Conservation (phyloP, 1,140 invertebrate genomes). For the Megalonaias nervosa region DNA sequence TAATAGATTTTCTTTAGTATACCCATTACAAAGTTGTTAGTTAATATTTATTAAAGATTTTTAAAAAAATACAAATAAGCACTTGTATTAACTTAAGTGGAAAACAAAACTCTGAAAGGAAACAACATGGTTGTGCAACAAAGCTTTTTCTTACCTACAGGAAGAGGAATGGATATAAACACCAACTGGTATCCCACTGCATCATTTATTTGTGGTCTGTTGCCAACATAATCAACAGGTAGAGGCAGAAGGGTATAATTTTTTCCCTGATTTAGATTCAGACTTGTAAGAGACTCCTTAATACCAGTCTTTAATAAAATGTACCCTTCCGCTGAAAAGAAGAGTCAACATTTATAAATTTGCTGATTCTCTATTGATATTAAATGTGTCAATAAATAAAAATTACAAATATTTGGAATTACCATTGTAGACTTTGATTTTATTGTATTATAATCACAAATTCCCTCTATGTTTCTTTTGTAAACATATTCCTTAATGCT, state of each 20-base stretch:
- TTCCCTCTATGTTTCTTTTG: not conserved
- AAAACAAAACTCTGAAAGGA: too few relatives aligned
- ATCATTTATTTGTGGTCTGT: not conserved
- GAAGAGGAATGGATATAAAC: too few relatives aligned
- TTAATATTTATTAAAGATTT: too few relatives aligned
- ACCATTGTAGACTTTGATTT: not conserved
- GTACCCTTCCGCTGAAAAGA: constrained; percentile 2
- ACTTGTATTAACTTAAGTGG: too few relatives aligned
- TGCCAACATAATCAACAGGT: constrained; percentile 12
- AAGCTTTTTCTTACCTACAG: too few relatives aligned
- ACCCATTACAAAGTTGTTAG: too few relatives aligned
- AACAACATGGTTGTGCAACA: too few relatives aligned
- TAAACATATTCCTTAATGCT: too few relatives aligned
- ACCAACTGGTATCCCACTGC: too few relatives aligned
- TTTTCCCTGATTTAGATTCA: not conserved
- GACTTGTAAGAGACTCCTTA: not conserved
- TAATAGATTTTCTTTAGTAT: too few relatives aligned
- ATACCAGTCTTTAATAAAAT: not conserved
- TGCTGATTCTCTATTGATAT: not conserved
- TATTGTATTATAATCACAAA: not conserved
- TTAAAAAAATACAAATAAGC: too few relatives aligned
- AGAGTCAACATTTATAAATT: not conserved
- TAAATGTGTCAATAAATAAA: not conserved
- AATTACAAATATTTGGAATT: not conserved
- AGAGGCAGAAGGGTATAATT: not conserved